Evolutionary conservation across 53 echinoderm and acorn worm genomes (phyloP), one percentile per base, ranked within the genome.

Genomic region (Luidia sarsii): DNA sequence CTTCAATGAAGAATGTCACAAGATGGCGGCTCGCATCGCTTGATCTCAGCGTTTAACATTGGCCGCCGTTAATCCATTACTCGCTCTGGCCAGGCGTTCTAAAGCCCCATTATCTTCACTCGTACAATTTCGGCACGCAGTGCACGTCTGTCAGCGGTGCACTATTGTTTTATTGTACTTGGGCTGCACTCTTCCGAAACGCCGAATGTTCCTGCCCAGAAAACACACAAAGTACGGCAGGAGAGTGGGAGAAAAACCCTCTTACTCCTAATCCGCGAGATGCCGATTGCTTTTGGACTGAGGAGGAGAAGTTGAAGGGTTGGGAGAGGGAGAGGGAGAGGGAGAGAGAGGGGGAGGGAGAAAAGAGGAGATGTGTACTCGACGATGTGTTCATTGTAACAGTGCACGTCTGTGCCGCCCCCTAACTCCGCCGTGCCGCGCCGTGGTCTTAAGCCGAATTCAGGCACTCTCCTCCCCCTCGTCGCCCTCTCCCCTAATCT

Each of bases 151-250:
- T 77, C 77, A 77, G 41, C 77, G 16, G 21, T 48, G 27, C 61
- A 77, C 59, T 77, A 77, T 77, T 77, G 77, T 77, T 77, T 77
- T 77, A 77, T 77, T 43, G 77, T 77, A 45, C 61, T n/a, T 34
- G 45, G 60, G 29, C 10, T n/a, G n/a, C n/a, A n/a, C n/a, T n/a
- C 77, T 36, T 25, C 33, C 1, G 8, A 30, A 55, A 31, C 77
- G 20, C 32, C 6, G 31, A 59, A 16, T 61, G 32, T 74, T 27
- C 45, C 41, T 20, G 16, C 9, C 20, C 31, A 21, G 43, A 57
- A 56, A 75, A 46, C 39, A 18, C 18, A 27, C n/a, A 16, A 62
- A 62, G 16, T n/a, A 41, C 41, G 11, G 11, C n/a, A n/a, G n/a
- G n/a, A 41, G 11, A 41, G 11, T 11, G 41, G 11, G 6, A 6